Evolutionary conservation across 2,113 vertebrate species (phyloP).

Genomic region (Stegastes partitus): DNA sequence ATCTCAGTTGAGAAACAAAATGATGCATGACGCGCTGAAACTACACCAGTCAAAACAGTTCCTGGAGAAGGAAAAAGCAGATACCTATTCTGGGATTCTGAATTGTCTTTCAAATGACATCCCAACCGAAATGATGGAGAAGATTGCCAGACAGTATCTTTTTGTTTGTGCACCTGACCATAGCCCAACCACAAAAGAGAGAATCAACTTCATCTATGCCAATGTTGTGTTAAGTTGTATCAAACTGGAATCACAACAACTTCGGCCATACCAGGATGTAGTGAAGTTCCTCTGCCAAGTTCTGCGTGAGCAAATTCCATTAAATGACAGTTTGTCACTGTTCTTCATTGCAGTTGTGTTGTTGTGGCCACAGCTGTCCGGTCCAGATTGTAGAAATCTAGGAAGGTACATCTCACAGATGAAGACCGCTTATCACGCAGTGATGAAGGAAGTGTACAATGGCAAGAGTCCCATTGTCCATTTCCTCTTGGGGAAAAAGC

Average conservation of each 20-base stretch:
- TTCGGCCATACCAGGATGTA: background rate
- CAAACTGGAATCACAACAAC: slow-evolving; percentile 26
- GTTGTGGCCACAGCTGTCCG: slow-evolving; percentile 58
- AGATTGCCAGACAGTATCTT: slow-evolving; percentile 16
- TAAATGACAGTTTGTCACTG: slow-evolving; percentile 49
- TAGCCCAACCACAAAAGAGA: slow-evolving; percentile 6
- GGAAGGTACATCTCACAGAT: slow-evolving; percentile 66
- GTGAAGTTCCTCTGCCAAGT: rapidly evolving
- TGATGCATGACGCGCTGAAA: background rate
- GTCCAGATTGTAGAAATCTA: background rate
- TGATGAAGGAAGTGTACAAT: slow-evolving; percentile 66
- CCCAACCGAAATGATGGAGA: slow-evolving; percentile 34
- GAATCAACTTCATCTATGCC: slow-evolving; percentile 72
- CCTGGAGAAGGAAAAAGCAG: slow-evolving; percentile 71
- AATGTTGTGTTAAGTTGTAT: slow-evolving; percentile 75
- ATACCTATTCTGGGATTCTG: slow-evolving; percentile 74
- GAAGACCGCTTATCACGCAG: slow-evolving; percentile 48
- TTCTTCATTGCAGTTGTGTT: slow-evolving; percentile 73
- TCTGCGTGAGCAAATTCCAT: rapidly evolving
- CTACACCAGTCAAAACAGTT: slow-evolving; percentile 20
- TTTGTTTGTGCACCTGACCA: background rate
- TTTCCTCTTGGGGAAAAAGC: slow-evolving; percentile 76
- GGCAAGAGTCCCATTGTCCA: slow-evolving; percentile 68
- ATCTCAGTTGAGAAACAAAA: slow-evolving; percentile 39
- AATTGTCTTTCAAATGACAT: slow-evolving; percentile 35